Percentiles rank a stretch among this genome's conserved stretches.
Evolutionary conservation across 2,113 vertebrate genomes (phyloP).

Genomic region (Seriola quinqueradiata): DNA sequence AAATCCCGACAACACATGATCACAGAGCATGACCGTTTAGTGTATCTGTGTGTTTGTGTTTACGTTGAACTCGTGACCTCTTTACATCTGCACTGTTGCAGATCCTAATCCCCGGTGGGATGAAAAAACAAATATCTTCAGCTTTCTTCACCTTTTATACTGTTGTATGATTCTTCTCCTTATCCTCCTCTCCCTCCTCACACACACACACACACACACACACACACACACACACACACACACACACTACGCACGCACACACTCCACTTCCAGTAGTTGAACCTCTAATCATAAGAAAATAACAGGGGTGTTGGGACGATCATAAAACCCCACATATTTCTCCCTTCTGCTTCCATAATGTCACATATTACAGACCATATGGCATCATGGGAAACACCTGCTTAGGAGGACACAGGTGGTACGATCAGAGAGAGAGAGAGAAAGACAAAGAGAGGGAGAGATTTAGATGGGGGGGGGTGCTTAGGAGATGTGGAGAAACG

Average conservation of each 20-base stretch:
- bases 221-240: constrained; percentile 3
- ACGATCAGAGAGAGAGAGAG: constrained; percentile 1
- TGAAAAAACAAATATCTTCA: not conserved
- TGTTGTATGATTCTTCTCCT: not conserved
- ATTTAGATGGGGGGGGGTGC: constrained; percentile 14
- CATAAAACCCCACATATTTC: constrained; percentile 69
- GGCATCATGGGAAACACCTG: constrained; percentile 77
- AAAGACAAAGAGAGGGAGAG: not conserved
- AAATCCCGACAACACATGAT: constrained; percentile 20
- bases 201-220: constrained; percentile 10
- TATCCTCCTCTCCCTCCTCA: not conserved
- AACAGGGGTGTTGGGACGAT: constrained; percentile 54
- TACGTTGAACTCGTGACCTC: constrained; percentile 27
- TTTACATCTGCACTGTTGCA: not conserved
- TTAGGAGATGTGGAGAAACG: constrained; percentile 34
- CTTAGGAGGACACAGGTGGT: constrained; percentile 68
- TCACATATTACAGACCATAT: constrained; percentile 62
- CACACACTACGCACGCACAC: constrained; percentile 19
- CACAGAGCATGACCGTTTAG: constrained; percentile 12
- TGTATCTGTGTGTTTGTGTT: not conserved
- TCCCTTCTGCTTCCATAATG: constrained; percentile 59
- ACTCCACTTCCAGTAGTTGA: constrained; percentile 11
- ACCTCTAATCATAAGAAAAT: constrained; percentile 72
- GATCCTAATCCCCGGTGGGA: not conserved
- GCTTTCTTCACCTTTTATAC: not conserved